These are phyloP conservation scores for Drosophila picticornis DNA, from an alignment of 2,888 invertebrate species.

Conservation along the genomic window DNA sequence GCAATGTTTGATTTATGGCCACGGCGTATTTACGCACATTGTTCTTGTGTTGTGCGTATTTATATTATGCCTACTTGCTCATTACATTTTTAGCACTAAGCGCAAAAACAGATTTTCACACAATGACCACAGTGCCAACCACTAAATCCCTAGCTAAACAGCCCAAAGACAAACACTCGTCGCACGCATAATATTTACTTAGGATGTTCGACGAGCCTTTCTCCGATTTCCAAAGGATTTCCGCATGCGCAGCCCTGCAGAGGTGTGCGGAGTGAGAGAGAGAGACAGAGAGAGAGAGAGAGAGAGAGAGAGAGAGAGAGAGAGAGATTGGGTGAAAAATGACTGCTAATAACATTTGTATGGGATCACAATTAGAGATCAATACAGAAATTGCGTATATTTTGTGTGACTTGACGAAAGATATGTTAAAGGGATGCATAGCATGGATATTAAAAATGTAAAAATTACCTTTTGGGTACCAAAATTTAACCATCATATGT, in stretches of 20 bases:
- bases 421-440: not conserved
- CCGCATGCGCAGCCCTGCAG: constrained; percentile 69
- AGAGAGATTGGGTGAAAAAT: constrained; percentile 62
- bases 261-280: constrained; percentile 13
- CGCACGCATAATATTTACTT: constrained; percentile 68
- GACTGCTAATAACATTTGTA: constrained; percentile 75
- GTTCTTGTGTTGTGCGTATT: constrained; percentile 43
- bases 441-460: not conserved
- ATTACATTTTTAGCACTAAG: constrained; percentile 62
- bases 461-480: rapidly evolving
- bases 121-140: constrained; percentile 65
- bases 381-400: not conserved
- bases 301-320: not conserved
- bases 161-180: constrained; percentile 58
- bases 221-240: constrained; percentile 30
- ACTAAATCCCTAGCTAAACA: constrained; percentile 68
- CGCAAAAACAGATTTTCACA: constrained; percentile 71
- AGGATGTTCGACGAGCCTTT: constrained; percentile 52
- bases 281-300: constrained; percentile 16
- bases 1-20: constrained; percentile 49
- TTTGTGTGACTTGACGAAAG: not conserved
- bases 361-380: constrained; percentile 24
- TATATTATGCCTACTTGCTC: constrained; percentile 69
- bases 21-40: constrained; percentile 42
- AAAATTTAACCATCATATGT: not conserved